phyloP scores from a whole-genome alignment of 2,888 invertebrate species.

The Acrocyrtus sp. region DNA sequence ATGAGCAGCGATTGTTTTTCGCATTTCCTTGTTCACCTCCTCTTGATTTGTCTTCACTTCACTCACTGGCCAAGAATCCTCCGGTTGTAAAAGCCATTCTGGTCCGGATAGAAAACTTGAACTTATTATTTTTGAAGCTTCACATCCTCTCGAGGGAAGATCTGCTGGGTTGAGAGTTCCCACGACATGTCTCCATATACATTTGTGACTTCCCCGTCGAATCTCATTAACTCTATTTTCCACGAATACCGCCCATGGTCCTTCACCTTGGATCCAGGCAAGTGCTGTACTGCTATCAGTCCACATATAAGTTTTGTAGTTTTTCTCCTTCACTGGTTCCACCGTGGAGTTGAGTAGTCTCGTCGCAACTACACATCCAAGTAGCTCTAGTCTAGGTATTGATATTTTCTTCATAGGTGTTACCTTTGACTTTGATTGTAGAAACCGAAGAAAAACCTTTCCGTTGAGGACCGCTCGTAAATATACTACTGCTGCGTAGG shows the following conservation, averaged over 20 bases:
- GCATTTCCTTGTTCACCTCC: background rate
- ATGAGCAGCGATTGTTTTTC: conserved; percentile 5
- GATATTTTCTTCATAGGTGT: background rate
- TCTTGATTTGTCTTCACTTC: background rate
- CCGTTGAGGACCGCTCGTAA: background rate
- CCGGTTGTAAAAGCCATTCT: background rate
- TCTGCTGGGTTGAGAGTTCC: conserved; percentile 23
- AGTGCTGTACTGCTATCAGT: conserved; percentile 44
- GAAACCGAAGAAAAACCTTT: background rate
- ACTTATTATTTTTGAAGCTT: background rate
- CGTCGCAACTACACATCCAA: conserved; percentile 2
- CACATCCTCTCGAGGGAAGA: conserved; percentile 22
- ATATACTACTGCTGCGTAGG: background rate
- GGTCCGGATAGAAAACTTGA: background rate
- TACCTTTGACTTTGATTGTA: background rate
- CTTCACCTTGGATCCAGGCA: conserved; percentile 44
- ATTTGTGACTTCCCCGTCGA: background rate
- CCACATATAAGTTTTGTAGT: conserved; percentile 14
- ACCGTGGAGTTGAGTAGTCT: background rate
- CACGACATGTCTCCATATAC: conserved; percentile 10
- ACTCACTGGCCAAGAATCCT: background rate
- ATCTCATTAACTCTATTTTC: conserved; percentile 40
- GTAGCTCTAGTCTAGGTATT: conserved; percentile 3
- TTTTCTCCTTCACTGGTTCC: background rate
- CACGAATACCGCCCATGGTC: conserved; percentile 51